phyloP scores from a whole-genome alignment of 2,113 vertebrate species.

The Melanerpes aurifrons region DNA sequence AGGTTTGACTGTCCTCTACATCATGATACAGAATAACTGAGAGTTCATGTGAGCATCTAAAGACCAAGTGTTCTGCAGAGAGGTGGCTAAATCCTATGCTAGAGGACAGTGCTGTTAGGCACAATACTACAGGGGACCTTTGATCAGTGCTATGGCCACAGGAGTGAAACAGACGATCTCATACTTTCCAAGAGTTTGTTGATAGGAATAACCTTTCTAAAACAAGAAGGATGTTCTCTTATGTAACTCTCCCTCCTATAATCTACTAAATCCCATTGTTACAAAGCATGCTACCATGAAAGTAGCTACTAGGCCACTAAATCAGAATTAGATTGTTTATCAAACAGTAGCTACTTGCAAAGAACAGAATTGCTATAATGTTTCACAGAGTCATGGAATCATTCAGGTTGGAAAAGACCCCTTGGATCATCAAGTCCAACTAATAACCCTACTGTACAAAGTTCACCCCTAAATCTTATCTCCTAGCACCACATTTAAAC shows the following conservation, averaged over 20 bases:
- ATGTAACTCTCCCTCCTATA: not conserved
- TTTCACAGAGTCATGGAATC: not conserved
- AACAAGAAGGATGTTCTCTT: not conserved
- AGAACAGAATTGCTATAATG: not conserved
- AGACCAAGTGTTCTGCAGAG: not conserved
- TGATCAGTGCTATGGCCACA: not conserved
- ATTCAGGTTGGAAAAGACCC: too few species aligned
- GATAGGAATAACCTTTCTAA: not conserved
- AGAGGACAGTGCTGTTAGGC: not conserved
- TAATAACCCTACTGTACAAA: too few species aligned
- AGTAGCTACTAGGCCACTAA: not conserved
- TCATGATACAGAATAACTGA: not conserved
- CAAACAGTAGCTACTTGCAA: not conserved
- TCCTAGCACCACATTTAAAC: too few species aligned
- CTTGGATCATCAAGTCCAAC: too few species aligned
- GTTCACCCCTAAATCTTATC: too few species aligned
- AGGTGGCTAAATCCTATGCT: not conserved
- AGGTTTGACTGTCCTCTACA: not conserved
- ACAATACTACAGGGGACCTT: not conserved
- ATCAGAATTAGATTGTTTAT: not conserved
- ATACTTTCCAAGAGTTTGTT: not conserved
- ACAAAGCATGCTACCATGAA: not conserved
- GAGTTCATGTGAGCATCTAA: not conserved
- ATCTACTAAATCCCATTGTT: not conserved
- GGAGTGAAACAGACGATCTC: not conserved